Evolutionary conservation across 2,113 vertebrate genomes (phyloP).

Genomic region (Rhea pennata): DNA sequence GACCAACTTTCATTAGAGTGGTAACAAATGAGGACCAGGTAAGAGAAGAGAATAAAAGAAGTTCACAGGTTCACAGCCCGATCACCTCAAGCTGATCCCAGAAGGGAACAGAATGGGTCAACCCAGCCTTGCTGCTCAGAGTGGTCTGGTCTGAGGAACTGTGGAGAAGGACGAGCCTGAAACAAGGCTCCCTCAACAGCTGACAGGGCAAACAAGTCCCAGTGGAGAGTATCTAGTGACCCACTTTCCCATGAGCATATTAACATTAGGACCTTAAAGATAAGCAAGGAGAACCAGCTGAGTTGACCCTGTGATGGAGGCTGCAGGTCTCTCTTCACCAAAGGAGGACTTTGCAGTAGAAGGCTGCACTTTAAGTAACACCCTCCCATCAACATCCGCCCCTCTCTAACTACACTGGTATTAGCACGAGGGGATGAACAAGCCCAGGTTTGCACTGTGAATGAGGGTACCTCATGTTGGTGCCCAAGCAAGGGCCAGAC

Average conservation of each 20-base stretch:
- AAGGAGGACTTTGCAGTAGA: background rate
- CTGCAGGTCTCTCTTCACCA: background rate
- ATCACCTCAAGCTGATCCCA: background rate
- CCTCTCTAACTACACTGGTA: background rate
- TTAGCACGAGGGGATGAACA: background rate
- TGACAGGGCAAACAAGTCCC: background rate
- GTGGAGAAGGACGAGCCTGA: background rate
- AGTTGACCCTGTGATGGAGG: background rate
- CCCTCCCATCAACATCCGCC: background rate
- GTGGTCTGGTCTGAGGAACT: fast-evolving
- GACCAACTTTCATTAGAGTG: background rate
- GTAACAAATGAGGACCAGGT: background rate
- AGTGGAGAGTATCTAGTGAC: background rate
- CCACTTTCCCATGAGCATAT: background rate
- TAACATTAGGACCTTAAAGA: background rate
- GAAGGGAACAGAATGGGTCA: background rate
- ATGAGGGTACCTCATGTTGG: background rate
- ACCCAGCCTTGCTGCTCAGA: background rate
- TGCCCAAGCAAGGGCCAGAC: background rate
- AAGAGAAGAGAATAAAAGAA: background rate
- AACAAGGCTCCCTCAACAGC: background rate
- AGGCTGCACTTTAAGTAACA: background rate
- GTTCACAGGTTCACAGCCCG: background rate
- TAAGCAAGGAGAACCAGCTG: background rate
- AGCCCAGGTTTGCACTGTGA: background rate